Evolutionary conservation across 2,888 invertebrate species (phyloP).

Genomic region (Hybos culiciformis): DNA sequence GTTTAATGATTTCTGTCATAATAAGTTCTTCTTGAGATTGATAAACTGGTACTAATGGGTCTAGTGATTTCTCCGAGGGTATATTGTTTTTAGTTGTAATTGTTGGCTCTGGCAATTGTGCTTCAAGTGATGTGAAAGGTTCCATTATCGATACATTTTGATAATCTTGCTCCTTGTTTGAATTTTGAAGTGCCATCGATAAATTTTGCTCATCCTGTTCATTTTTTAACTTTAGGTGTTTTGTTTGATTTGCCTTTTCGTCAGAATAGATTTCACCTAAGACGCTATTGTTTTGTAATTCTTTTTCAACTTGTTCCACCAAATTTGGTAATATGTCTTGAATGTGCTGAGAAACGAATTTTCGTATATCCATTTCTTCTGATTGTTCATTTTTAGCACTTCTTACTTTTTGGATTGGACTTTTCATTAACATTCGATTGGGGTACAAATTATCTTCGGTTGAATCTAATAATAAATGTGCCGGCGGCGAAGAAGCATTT

Average conservation of each 20-base stretch:
- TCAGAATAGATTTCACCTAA: neutral
- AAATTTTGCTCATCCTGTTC: neutral
- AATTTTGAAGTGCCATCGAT: neutral
- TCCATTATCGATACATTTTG: neutral
- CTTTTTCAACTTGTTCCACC: slow-evolving; percentile 33
- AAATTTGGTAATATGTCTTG: slow-evolving; percentile 35
- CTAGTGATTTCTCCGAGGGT: neutral
- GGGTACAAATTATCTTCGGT: slow-evolving; percentile 20
- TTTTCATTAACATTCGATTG: slow-evolving; percentile 31
- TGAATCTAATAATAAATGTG: slow-evolving; percentile 17
- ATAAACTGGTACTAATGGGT: slow-evolving; percentile 14
- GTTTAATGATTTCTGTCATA: slow-evolving; percentile 30
- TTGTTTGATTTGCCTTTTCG: neutral
- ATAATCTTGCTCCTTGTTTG: neutral
- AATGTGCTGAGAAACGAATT: slow-evolving; percentile 35
- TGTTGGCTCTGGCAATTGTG: too few relatives aligned
- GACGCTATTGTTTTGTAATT: slow-evolving; percentile 22
- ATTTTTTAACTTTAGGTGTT: neutral
- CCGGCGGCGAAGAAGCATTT: neutral
- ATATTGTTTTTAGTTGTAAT: neutral
- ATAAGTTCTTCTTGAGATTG: slow-evolving; percentile 22
- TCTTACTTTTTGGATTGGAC: slow-evolving; percentile 27
- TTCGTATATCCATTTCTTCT: slow-evolving; percentile 26
- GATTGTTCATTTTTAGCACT: slow-evolving; percentile 14
- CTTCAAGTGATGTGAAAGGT: neutral